Evolutionary conservation across 2,888 invertebrate genomes (phyloP), one percentile per base, ranked within the genome.

Genomic region (Serripes groenlandicus): DNA sequence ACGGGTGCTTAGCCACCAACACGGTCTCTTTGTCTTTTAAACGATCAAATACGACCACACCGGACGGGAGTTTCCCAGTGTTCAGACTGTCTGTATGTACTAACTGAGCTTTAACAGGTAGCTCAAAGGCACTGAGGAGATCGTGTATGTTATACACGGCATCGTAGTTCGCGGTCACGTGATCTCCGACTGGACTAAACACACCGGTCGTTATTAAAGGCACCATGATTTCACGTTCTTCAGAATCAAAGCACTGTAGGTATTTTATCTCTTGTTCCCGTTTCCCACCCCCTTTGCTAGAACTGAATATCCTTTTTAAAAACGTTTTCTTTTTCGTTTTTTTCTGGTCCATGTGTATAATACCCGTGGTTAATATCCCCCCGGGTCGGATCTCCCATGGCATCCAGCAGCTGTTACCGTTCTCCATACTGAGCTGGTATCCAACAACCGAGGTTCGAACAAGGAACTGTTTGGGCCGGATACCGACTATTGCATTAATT

Each of bases 191-290:
- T 1, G 93, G 93, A 86, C 93, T 93, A 79, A 93, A 93, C 9
- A 93, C 90, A 1, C 93, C 93, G 0, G 92, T 90, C 92, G 92
- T 92, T 56, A 92, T 91, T n/a, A 93, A 80, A 30, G 93, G 92
- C 34, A 93, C 89, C 92, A 92, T 93, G 35, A 92, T 91, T 81
- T 93, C 93, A 32, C 86, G 80, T 28, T 90, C 90, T 9, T 86
- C 81, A 54, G 78, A 28, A 81, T 92, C 92, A 81, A 91, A 92
- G 72, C 93, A 93, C 77, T 93, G 93, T 23, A 93, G 82, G 80
- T 93, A 93, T 77, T 91, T 92, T 34, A 93, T 70, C n/a, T 93
- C 92, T 66, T 92, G 90, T 28, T 91, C 92, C 78, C 91, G 91
- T 64, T 87, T 89, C 11, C 81, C 81, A 56, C 71, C 75, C 26